These are phyloP conservation scores for Drosophila mayaguana DNA, from an alignment of 2,888 invertebrate genomes.

Conservation along the genomic window DNA sequence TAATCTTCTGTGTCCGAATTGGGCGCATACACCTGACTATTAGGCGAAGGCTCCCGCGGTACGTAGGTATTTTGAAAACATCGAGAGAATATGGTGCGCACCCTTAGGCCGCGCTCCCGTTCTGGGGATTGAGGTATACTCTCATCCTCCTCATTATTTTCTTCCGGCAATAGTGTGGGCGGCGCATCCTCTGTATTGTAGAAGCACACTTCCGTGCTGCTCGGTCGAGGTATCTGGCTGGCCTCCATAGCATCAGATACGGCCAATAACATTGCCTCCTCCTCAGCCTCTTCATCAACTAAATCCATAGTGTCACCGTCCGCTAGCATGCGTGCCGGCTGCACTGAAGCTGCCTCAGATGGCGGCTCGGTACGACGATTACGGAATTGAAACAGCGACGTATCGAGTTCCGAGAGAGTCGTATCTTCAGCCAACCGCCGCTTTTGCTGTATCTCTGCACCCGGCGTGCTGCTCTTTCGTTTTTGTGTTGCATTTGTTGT, in stretches of 20 bases:
- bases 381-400: constrained; percentile 64
- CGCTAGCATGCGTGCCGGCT: constrained; percentile 56
- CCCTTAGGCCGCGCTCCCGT: constrained; percentile 80
- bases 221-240: constrained; percentile 33
- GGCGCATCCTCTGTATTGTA: constrained; percentile 56
- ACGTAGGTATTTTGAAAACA: constrained; percentile 91
- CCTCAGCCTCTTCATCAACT: constrained; percentile 47
- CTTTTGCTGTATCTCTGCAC: constrained; percentile 38
- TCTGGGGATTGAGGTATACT: constrained; percentile 84
- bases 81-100: constrained; percentile 88
- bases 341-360: constrained; percentile 58
- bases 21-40: constrained; percentile 88
- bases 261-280: constrained; percentile 61
- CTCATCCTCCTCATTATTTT: constrained; percentile 47
- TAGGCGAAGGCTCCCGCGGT: constrained; percentile 86
- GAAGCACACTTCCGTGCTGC: constrained; percentile 59
- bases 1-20: constrained; percentile 88
- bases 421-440: constrained; percentile 60
- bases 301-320: constrained; percentile 55
- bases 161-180: constrained; percentile 5
- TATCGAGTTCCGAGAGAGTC: constrained; percentile 35
- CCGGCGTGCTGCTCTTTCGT: constrained; percentile 58
- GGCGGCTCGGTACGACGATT: constrained; percentile 16
- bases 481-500: constrained; percentile 45
- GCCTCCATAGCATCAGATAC: constrained; percentile 59